Conservation (phyloP, 2,797 vertebrate species). For the Coregonus sp. region DNA sequence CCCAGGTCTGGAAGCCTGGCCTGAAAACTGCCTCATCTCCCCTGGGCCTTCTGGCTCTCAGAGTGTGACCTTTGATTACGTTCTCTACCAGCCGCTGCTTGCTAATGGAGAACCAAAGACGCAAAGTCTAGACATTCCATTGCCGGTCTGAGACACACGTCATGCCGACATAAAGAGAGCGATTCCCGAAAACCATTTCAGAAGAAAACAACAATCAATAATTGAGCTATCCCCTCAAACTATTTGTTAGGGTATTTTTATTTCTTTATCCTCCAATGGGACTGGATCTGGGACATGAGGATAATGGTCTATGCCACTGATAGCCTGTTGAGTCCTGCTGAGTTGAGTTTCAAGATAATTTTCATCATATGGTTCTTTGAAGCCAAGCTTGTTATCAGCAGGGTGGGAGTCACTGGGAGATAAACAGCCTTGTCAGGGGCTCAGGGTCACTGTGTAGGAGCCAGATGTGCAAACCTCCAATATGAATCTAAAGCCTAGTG, state of each 20-base stretch:
- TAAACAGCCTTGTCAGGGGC: slow-evolving; percentile 36
- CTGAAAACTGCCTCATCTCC: slow-evolving; percentile 20
- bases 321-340: slow-evolving; percentile 30
- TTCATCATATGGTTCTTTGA: slow-evolving; percentile 54
- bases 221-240: background rate
- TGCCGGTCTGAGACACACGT: background rate
- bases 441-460: slow-evolving; percentile 42
- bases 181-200: slow-evolving; percentile 40
- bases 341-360: slow-evolving; percentile 40
- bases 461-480: slow-evolving; percentile 58
- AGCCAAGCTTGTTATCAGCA: slow-evolving; percentile 5
- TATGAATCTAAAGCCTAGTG: slow-evolving; percentile 6
- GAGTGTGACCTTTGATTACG: slow-evolving; percentile 30
- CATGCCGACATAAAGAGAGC: slow-evolving; percentile 16
- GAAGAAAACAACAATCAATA: background rate
- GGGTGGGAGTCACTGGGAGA: slow-evolving; percentile 26
- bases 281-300: slow-evolving; percentile 18
- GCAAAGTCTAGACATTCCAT: slow-evolving; percentile 31
- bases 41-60: slow-evolving; percentile 28
- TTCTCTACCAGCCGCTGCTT: slow-evolving; percentile 41
- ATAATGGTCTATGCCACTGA: slow-evolving; percentile 38
- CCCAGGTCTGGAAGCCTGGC: background rate
- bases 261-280: slow-evolving; percentile 43
- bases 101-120: slow-evolving; percentile 14
- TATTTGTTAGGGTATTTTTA: background rate